phyloP scores from a whole-genome alignment of 2,888 invertebrate genomes.

The Diaprepes abbreviatus region DNA sequence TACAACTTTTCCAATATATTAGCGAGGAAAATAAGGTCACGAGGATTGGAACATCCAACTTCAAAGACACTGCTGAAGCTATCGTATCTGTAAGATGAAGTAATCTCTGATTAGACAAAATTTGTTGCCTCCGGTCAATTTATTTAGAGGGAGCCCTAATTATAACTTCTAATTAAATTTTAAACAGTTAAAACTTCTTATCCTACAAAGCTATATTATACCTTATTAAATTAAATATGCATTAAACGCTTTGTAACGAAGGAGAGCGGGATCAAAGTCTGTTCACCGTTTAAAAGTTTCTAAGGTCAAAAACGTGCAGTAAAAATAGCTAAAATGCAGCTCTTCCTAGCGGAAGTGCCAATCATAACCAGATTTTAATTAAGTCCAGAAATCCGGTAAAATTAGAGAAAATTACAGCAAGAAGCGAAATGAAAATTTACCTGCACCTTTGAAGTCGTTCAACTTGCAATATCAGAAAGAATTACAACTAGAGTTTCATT shows the following conservation, averaged over 20 bases:
- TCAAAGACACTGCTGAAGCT: no score
- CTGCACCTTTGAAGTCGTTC: slow-evolving; percentile 26
- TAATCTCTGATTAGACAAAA: no score
- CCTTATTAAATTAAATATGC: not conserved
- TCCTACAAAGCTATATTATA: no score
- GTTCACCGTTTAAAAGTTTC: not conserved
- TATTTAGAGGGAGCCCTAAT: no score
- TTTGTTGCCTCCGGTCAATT: no score
- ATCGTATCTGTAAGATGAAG: no score
- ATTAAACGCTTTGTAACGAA: not conserved
- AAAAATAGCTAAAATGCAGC: slow-evolving; percentile 5
- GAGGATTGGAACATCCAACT: no score
- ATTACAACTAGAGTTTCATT: not conserved
- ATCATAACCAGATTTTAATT: slow-evolving; percentile 39
- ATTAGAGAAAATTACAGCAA: slow-evolving; percentile 29
- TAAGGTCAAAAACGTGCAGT: not conserved
- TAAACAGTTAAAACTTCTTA: no score
- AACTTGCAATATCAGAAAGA: slow-evolving; percentile 17
- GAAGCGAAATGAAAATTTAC: slow-evolving; percentile 28
- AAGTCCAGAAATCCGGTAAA: slow-evolving; percentile 26
- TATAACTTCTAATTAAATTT: no score
- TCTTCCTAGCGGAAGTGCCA: slow-evolving; percentile 25
- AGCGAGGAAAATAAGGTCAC: no score
- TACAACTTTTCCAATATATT: no score
- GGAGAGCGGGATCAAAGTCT: not conserved